Percentiles rank a stretch among this genome's conserved stretches.
phyloP scores from a whole-genome alignment of 2,888 invertebrate genomes.

The Mesochorus sp. region DNA sequence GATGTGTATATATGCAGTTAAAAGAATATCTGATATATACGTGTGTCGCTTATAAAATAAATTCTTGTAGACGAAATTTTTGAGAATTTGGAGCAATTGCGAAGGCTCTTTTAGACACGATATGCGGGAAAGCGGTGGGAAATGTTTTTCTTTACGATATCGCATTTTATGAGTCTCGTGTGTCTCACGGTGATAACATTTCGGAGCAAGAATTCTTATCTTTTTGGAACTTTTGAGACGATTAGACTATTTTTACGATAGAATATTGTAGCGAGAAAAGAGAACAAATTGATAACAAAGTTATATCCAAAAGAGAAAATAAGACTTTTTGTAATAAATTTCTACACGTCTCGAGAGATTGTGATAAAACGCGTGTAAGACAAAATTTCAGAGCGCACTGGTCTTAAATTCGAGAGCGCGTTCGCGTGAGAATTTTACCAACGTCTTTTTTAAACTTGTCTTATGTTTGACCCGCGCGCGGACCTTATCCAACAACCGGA shows the following conservation, averaged over 20 bases:
- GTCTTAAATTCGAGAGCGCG: not conserved
- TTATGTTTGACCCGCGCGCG: slow-evolving; percentile 13
- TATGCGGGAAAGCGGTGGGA: no score
- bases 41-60: no score
- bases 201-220: slow-evolving; percentile 26
- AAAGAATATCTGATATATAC: slow-evolving; percentile 16
- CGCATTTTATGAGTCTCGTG: slow-evolving; percentile 16
- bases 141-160: slow-evolving; percentile 2
- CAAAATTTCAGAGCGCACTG: slow-evolving; percentile 4
- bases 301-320: not conserved
- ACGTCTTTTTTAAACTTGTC: slow-evolving; percentile 35
- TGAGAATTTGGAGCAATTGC: no score
- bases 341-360: slow-evolving; percentile 12
- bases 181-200: slow-evolving; percentile 6
- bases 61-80: no score
- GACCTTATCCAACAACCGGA: slow-evolving; percentile 29
- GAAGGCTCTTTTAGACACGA: no score
- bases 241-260: slow-evolving; percentile 20
- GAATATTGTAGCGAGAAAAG: not conserved
- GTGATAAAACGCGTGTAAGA: slow-evolving; percentile 30
- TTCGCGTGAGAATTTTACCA: slow-evolving; percentile 27
- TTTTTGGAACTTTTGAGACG: not conserved
- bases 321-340: slow-evolving; percentile 23
- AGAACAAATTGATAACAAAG: not conserved
- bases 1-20: not conserved